phyloP scores from a whole-genome alignment of 2,888 invertebrate species.

The Platycnemis pennipes region DNA sequence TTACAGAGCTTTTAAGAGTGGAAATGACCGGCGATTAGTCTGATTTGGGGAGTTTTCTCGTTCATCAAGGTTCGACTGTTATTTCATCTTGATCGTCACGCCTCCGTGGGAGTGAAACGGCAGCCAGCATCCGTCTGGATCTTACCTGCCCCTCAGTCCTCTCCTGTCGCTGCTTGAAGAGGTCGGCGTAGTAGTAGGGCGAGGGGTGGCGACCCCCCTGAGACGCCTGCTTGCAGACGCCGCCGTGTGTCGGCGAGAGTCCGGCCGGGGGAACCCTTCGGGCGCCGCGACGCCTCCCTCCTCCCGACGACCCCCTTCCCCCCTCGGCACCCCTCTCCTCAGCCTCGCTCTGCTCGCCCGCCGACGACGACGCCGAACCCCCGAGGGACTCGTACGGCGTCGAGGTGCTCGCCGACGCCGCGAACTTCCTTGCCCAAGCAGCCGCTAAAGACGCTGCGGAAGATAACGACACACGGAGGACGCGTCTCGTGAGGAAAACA shows the following conservation, averaged over 20 bases:
- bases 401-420: background rate
- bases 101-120: background rate
- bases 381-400: background rate
- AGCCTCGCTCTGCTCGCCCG: conserved; percentile 22
- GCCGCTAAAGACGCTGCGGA: conserved; percentile 13
- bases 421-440: background rate
- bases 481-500: background rate
- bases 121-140: background rate
- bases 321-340: background rate
- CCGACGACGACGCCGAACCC: background rate
- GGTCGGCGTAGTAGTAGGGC: conserved; percentile 91
- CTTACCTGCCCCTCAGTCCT: conserved; percentile 52
- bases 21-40: no score
- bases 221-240: background rate
- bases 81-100: no score
- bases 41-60: no score
- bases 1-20: no score
- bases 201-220: conserved; percentile 84
- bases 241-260: background rate
- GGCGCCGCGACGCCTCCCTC: background rate
- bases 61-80: no score
- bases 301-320: background rate
- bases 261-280: background rate
- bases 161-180: conserved; percentile 81
- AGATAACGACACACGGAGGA: no score